phyloP scores from a whole-genome alignment of 2,888 invertebrate genomes.

The Gymnocheta viridis region DNA sequence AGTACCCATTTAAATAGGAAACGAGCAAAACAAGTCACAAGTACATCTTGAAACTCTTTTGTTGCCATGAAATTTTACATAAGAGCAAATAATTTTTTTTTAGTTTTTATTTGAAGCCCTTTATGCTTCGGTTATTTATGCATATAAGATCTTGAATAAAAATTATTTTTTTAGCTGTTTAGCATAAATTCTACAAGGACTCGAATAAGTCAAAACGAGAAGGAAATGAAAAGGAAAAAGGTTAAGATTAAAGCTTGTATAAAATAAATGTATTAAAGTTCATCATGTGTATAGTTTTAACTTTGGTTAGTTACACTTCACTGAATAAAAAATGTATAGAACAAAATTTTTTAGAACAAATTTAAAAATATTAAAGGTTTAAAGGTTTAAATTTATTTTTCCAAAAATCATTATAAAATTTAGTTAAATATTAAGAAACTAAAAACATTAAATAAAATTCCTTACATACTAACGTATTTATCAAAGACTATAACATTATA shows the following conservation, averaged over 20 bases:
- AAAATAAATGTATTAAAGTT: neutral
- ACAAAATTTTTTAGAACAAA: no score
- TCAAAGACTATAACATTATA: no score
- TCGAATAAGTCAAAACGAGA: neutral
- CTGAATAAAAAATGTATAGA: no score
- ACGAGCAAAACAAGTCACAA: neutral
- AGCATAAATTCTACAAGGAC: neutral
- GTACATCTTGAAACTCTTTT: neutral
- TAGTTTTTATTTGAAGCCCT: neutral
- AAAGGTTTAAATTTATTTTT: no score
- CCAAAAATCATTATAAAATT: no score
- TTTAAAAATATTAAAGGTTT: no score
- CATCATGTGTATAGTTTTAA: neutral
- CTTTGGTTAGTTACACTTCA: no score
- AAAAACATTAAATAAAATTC: no score
- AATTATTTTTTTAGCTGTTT: neutral
- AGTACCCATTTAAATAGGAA: neutral
- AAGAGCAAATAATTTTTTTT: neutral
- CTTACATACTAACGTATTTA: no score
- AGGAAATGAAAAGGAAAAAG: no score
- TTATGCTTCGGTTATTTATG: neutral
- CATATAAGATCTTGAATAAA: neutral
- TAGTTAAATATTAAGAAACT: no score
- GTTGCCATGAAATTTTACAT: neutral
- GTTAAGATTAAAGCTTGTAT: neutral